Conservation (phyloP, 2,797 vertebrate genomes). For the Choloepus didactylus region DNA sequence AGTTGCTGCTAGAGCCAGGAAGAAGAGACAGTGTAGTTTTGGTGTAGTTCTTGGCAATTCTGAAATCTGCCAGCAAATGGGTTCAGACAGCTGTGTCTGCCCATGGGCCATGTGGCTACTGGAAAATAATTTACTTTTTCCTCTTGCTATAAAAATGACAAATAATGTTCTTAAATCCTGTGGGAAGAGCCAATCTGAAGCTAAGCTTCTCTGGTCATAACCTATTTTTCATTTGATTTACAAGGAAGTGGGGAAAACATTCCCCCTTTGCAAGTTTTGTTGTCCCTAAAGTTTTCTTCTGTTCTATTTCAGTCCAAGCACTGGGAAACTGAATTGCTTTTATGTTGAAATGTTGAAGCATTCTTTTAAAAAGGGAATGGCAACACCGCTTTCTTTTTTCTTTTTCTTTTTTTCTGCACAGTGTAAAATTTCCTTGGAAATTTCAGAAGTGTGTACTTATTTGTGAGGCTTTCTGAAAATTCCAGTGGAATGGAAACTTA, state of each 20-base stretch:
- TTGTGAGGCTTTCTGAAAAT: slow-evolving; percentile 49
- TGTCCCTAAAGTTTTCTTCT: neutral
- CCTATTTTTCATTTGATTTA: slow-evolving; percentile 36
- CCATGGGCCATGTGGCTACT: neutral
- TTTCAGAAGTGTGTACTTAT: neutral
- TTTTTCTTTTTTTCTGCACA: neutral
- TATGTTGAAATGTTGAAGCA: slow-evolving; percentile 20
- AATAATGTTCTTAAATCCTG: slow-evolving; percentile 3
- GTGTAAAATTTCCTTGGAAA: neutral
- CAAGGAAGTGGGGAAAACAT: slow-evolving; percentile 44
- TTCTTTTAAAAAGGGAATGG: neutral
- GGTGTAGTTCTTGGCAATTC: neutral
- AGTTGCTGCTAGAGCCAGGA: neutral
- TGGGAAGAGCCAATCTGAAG: slow-evolving; percentile 17
- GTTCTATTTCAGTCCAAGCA: neutral
- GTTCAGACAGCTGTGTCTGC: neutral
- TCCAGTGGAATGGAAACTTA: slow-evolving; percentile 1
- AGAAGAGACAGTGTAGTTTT: neutral
- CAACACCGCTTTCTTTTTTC: neutral
- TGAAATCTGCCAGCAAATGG: neutral
- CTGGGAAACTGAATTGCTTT: neutral
- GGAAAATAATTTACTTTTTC: slow-evolving; percentile 43
- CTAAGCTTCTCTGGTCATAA: slow-evolving; percentile 52
- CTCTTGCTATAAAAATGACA: slow-evolving; percentile 34
- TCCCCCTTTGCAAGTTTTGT: neutral